Evolutionary conservation across 2,797 vertebrate genomes (phyloP).

Genomic region (Leptodactylus fallax): DNA sequence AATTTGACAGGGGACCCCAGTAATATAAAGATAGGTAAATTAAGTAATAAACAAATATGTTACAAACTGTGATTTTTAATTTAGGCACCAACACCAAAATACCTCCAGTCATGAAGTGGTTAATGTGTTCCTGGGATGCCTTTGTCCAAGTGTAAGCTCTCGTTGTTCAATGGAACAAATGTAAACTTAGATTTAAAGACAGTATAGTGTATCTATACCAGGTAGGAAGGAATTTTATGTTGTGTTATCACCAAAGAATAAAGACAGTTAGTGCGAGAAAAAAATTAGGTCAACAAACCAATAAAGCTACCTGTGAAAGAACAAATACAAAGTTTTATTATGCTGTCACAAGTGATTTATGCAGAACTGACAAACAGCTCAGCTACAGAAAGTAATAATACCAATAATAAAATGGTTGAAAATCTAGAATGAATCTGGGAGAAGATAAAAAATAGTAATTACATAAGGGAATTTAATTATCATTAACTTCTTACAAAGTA

Average conservation of each 20-base stretch:
- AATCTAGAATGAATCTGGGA: neutral
- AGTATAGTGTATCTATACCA: neutral
- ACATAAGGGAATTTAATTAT: neutral
- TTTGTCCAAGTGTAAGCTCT: neutral
- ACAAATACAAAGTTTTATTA: slow-evolving; percentile 33
- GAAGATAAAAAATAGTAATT: neutral
- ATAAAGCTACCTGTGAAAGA: slow-evolving; percentile 32
- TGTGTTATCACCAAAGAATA: slow-evolving; percentile 1
- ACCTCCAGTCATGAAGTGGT: no score
- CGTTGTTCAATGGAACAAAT: no score
- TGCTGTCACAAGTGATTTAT: slow-evolving; percentile 33
- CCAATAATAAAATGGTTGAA: slow-evolving; percentile 10
- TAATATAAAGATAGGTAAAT: no score
- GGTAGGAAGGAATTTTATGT: slow-evolving; percentile 13
- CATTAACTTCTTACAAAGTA: neutral
- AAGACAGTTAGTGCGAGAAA: neutral
- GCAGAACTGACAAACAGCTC: neutral
- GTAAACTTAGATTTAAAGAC: neutral
- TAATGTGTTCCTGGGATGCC: neutral
- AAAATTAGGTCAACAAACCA: slow-evolving; percentile 43
- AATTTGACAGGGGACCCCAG: no score
- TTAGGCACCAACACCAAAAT: no score
- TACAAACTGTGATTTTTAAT: no score
- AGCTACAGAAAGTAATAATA: slow-evolving; percentile 25
- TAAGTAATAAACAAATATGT: no score